These are phyloP conservation scores for Emydura subglobosa DNA, from an alignment of 2,113 vertebrate genomes.

Conservation along the genomic window DNA sequence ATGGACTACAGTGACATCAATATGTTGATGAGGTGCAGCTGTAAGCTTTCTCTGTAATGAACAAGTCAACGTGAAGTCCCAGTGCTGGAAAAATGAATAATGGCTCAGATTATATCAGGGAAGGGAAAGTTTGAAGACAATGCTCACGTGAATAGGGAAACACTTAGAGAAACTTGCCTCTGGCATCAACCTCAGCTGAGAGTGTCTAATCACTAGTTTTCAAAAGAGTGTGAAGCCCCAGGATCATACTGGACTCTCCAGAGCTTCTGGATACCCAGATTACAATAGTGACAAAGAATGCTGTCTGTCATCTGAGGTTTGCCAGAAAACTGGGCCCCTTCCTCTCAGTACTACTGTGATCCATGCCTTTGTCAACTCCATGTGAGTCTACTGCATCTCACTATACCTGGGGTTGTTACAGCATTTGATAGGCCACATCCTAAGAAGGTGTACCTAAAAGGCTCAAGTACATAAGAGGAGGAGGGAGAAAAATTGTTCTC, in stretches of 20 bases:
- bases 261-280: constrained; percentile 52
- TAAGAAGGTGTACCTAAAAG: not conserved
- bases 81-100: not conserved
- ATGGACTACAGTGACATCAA: not conserved
- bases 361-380: constrained; percentile 4
- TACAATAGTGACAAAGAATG: constrained; percentile 37
- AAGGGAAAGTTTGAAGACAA: not conserved
- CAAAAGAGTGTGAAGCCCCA: constrained; percentile 51
- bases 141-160: not conserved
- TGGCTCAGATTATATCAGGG: not conserved
- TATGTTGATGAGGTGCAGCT: not conserved
- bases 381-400: accelerated
- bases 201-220: constrained; percentile 69
- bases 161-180: constrained; percentile 45
- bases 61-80: not conserved
- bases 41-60: not conserved
- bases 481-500: not conserved
- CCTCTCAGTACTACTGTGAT: not conserved
- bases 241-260: constrained; percentile 47
- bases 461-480: too few relatives aligned
- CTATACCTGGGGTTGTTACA: not conserved
- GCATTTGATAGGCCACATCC: not conserved
- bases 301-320: constrained; percentile 53
- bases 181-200: constrained; percentile 57
- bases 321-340: not conserved